Percentiles rank a stretch among this genome's conserved stretches.
Conservation (phyloP, 2,888 invertebrate species). For the Ommatoiulus sabulosus region DNA sequence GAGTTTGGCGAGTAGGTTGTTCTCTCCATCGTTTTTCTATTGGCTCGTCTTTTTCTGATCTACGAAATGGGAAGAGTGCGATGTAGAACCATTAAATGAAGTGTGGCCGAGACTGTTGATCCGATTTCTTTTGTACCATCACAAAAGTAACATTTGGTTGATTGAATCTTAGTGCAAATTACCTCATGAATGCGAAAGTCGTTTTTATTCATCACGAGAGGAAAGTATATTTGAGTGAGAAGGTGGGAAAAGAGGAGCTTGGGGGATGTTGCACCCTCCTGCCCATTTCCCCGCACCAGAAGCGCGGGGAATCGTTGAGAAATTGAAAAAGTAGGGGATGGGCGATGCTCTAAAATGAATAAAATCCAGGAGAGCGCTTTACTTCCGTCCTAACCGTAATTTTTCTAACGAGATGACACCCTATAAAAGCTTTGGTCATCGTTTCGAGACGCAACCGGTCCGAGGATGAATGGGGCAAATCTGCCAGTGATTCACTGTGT, state of each 20-base stretch:
- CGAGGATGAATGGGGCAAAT: background rate
- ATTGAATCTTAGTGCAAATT: slow-evolving; percentile 58
- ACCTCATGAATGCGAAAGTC: slow-evolving; percentile 58
- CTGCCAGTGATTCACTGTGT: slow-evolving; percentile 11
- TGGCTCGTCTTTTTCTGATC: slow-evolving; percentile 44
- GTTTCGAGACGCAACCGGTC: background rate
- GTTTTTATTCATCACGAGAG: slow-evolving; percentile 57
- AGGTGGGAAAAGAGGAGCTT: slow-evolving; percentile 17
- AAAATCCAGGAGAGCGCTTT: slow-evolving; percentile 2
- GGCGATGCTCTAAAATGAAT: slow-evolving; percentile 20
- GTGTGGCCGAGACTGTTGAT: slow-evolving; percentile 57
- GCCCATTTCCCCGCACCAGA: background rate
- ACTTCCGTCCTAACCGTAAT: slow-evolving; percentile 9
- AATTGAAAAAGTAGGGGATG: background rate
- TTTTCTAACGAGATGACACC: slow-evolving; percentile 14
- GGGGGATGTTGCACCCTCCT: background rate
- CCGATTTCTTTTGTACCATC: slow-evolving; percentile 53
- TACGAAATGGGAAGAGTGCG: slow-evolving; percentile 44
- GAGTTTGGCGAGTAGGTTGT: slow-evolving; percentile 33
- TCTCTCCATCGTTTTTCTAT: slow-evolving; percentile 28
- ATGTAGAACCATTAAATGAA: slow-evolving; percentile 54
- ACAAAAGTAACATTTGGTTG: slow-evolving; percentile 54
- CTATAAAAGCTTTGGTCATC: slow-evolving; percentile 40
- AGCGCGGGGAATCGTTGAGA: slow-evolving; percentile 20
- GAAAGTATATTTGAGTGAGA: slow-evolving; percentile 49